Evolutionary conservation across 2,888 invertebrate species (phyloP), one percentile per base, ranked within the genome.

Genomic region (Epinotia nisella): DNA sequence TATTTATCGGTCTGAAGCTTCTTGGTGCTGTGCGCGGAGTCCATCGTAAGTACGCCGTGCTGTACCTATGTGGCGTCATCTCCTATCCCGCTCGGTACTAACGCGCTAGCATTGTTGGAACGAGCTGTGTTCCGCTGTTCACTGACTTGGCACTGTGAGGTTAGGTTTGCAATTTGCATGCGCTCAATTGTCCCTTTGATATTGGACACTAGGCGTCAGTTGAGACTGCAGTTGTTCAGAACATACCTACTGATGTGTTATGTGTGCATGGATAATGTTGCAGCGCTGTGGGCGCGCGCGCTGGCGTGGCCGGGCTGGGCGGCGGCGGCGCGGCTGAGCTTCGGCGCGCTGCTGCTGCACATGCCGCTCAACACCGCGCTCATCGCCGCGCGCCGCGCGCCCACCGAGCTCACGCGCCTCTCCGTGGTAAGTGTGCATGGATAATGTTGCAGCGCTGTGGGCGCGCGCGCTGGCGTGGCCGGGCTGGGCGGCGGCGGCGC

Each of bases 261-360:
- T 61, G 4, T 55, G 7, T 65, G 11, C 86, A 92, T n/a, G n/a
- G n/a, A n/a, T n/a, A n/a, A n/a, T n/a, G 79, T 35, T 35, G 1
- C 1, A 35, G 92, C 90, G 71, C 81, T 87, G 3, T 87, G 88
- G 76, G 79, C 81, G 0, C 75, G 80, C 13, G 79, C 83, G 77
- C 78, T 92, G 78, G 84, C 87, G 51, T 87, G 87, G 85, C 76
- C 78, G 74, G 89, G 91, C 71, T 88, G 90, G 87, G 76, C 86
- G 78, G 74, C 79, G 78, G 85, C 81, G 82, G 91, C 92, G 83
- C 89, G 92, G 76, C 88, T 92, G 76, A 91, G 92, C 56, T 92
- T 89, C 87, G 91, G 92, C 76, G 91, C 91, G 76, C 85, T 92
- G 77, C 83, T 93, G 80, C 86, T 92, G 80, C 92, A 93, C 85